Percentiles rank a stretch among this genome's conserved stretches.
Evolutionary conservation across 2,888 invertebrate species (phyloP).

Genomic region (Gortyna flavago): DNA sequence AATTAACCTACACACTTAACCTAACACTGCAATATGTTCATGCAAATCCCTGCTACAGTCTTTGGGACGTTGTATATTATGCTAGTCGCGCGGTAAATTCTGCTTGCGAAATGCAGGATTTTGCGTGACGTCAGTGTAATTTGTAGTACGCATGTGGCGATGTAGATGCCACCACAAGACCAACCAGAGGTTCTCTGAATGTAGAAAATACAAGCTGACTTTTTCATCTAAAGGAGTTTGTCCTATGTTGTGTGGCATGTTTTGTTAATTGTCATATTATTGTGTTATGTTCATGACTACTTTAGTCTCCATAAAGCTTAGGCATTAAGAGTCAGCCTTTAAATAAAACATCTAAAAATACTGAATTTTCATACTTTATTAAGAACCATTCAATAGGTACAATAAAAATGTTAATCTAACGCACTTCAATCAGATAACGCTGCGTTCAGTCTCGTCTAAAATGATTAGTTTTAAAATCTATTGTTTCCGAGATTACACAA

Average conservation of each 20-base stretch:
- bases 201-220: background rate
- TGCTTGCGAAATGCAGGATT: too few species aligned
- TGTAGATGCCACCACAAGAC: background rate
- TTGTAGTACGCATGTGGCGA: background rate
- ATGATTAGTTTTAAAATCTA: slow-evolving; percentile 77
- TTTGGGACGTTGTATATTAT: background rate
- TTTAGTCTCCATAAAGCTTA: background rate
- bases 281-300: background rate
- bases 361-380: slow-evolving; percentile 80
- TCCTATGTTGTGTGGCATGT: background rate
- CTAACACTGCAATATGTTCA: too few species aligned
- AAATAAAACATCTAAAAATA: slow-evolving; percentile 59
- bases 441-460: slow-evolving; percentile 88
- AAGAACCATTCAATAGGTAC: slow-evolving; percentile 86
- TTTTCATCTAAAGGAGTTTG: background rate
- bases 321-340: background rate
- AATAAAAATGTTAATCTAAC: slow-evolving; percentile 86
- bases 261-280: background rate
- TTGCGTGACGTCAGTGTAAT: background rate
- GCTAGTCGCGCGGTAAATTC: too few species aligned
- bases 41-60: too few species aligned
- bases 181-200: background rate
- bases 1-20: too few species aligned
- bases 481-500: slow-evolving; percentile 68
- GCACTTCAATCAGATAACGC: slow-evolving; percentile 75